Evolutionary conservation across 1,140 invertebrate genomes (phyloP), one percentile per base, ranked within the genome.

Genomic region (Zaprionus africanus): DNA sequence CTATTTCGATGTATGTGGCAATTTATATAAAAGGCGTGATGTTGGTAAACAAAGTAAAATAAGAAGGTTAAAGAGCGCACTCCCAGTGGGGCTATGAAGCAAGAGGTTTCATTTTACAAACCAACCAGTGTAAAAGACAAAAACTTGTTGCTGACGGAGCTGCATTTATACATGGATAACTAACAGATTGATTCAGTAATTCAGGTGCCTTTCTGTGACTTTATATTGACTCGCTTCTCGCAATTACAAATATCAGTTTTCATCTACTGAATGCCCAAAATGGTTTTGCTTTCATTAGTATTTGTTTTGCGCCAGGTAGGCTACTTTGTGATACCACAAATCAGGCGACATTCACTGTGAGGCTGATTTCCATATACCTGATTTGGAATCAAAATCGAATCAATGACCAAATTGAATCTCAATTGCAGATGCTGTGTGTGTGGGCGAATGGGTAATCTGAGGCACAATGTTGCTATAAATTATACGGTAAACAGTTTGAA

Each of bases 391-490:
- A 13, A 15, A 60, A 38, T 56, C 56, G 38, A 68, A 65, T 62
- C 38, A 31, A 24, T 43, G 9, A 13, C 26, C 9, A 24, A 69
- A 31, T 5, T 53, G 41, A 49, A 61, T 46, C n/a, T 28, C 46
- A 69, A 31, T 62, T 28, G 58, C 34, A 36, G 60, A 36, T 38
- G 22, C 17, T 6, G 17, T 31, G 38, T 41, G 17, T 49, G 64
- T 11, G 49, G 58, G 57, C 74, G 79, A 36, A 74, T 81, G 64
- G 19, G 67, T 61, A 63, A 65, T 82, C 54, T 46, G 43, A 13
- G 17, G 15, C 26, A 49, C 49, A 54, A 78, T 57, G 65, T 62
- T 58, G 17, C 26, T n/a, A 74, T 80, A 82, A 78, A 82, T 78
- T 59, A 73, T 65, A 59, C 46, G 28, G 56, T 69, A 58, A 68